Evolutionary conservation across 2,113 vertebrate species (phyloP).

Genomic region (Thalassarche chlororhynchos): DNA sequence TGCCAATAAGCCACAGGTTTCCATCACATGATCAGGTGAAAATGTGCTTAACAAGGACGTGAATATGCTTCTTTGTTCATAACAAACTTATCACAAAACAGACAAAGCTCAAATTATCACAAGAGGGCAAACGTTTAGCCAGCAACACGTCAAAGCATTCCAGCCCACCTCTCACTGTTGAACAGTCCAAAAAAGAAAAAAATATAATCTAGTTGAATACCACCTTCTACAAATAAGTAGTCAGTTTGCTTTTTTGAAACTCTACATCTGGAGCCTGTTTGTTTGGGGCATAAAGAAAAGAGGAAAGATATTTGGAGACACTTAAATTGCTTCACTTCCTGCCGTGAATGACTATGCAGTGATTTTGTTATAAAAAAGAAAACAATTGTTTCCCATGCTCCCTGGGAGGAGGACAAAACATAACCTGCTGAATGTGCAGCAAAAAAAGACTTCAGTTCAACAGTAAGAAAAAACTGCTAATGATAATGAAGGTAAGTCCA

Average conservation of each 20-base stretch:
- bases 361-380: conserved; percentile 32
- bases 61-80: conserved; percentile 48
- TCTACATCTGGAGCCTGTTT: conserved; percentile 59
- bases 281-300: conserved; percentile 42
- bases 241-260: neutral
- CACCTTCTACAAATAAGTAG: conserved; percentile 31
- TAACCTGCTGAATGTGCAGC: conserved; percentile 27
- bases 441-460: neutral
- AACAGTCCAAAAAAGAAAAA: neutral
- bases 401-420: conserved; percentile 31
- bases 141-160: conserved; percentile 28
- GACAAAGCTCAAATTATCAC: conserved; percentile 59
- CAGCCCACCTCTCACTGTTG: neutral
- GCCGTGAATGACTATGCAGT: conserved; percentile 7
- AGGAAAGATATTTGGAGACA: conserved; percentile 58
- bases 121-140: conserved; percentile 44
- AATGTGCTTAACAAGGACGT: conserved; percentile 38
- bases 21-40: conserved; percentile 47
- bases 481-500: neutral
- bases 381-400: conserved; percentile 42
- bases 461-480: neutral
- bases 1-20: conserved; percentile 44
- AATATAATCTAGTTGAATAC: neutral
- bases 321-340: conserved; percentile 61
- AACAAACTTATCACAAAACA: conserved; percentile 41